Evolutionary conservation across 2,888 invertebrate genomes (phyloP), one percentile per base, ranked within the genome.

Genomic region (Tetranychus piercei): DNA sequence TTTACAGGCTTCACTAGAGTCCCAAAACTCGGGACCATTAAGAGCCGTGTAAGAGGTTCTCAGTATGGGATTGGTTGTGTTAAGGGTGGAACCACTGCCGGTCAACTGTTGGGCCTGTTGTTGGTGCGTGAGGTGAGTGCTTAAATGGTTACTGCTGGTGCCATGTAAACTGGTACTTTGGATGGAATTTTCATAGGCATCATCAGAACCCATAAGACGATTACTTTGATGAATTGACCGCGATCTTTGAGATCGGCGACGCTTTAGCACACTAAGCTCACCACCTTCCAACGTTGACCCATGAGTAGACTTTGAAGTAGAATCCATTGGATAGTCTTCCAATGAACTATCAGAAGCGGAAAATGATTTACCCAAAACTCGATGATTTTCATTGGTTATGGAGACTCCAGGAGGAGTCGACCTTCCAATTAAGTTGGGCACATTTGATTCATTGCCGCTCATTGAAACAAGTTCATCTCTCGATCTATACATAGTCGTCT

Each of bases 351-450:
- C 74, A 7, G 74, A 74, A 15, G 70, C 74, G 18, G 74, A 74
- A 67, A 72, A 74, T 8, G 74, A 74, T 72, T 74, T 74, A 2
- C 74, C 45, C 15, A 34, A 34, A n/a, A 64, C n/a, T 73, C 73
- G 73, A 45, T 44, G 72, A 6, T 18, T 20, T 15, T 23, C 43
- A 43, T 71, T 9, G 23, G 34, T 34, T 34, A 34, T 34, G 4
- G 34, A 34, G 34, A 34, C 34, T 34, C 34, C 34, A 3, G 34
- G 34, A 1, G 34, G 34, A 34, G 34, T 34, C 34, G 34, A 34
- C 34, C 34, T 34, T 34, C 34, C 34, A 34, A 34, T 34, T n/a
- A n/a, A n/a, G n/a, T n/a, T n/a, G n/a, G n/a, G n/a, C 34, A 34
- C 5, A 5, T 34, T 34, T 18, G 69, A 11, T 69, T 69, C 11